These are phyloP conservation scores for Hedya salicella DNA, from an alignment of 2,888 invertebrate genomes.

Conservation along the genomic window DNA sequence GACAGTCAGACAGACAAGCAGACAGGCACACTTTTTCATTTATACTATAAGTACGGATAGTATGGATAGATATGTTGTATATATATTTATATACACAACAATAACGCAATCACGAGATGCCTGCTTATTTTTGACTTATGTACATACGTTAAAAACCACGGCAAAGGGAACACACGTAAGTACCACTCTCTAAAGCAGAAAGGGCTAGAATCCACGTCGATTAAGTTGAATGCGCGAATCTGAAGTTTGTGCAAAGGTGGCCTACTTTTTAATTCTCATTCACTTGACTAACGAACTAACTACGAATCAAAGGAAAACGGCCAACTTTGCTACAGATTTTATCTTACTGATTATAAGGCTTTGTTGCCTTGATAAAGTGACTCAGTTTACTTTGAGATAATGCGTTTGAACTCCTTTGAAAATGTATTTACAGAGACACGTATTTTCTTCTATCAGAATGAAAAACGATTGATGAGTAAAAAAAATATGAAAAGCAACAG, in stretches of 20 bases:
- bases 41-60: too few relatives aligned
- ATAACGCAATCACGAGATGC: too few relatives aligned
- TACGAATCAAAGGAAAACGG: conserved; percentile 32
- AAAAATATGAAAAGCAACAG: too few relatives aligned
- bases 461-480: too few relatives aligned
- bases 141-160: too few relatives aligned
- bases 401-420: neutral
- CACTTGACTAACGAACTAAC: conserved; percentile 46
- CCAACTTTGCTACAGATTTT: conserved; percentile 1
- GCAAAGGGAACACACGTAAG: neutral
- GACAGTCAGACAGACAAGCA: too few relatives aligned
- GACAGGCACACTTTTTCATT: too few relatives aligned
- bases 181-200: neutral
- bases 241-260: conserved; percentile 43
- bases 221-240: neutral
- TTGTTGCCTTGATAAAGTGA: neutral
- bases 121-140: too few relatives aligned
- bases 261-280: conserved; percentile 47
- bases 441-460: too few relatives aligned
- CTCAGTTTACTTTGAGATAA: neutral
- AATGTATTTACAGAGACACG: neutral
- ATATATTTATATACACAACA: too few relatives aligned
- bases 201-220: neutral
- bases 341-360: neutral
- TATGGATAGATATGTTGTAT: too few relatives aligned